Evolutionary conservation across 2,113 vertebrate genomes (phyloP), one percentile per base, ranked within the genome.

Genomic region (Hipposideros armiger): DNA sequence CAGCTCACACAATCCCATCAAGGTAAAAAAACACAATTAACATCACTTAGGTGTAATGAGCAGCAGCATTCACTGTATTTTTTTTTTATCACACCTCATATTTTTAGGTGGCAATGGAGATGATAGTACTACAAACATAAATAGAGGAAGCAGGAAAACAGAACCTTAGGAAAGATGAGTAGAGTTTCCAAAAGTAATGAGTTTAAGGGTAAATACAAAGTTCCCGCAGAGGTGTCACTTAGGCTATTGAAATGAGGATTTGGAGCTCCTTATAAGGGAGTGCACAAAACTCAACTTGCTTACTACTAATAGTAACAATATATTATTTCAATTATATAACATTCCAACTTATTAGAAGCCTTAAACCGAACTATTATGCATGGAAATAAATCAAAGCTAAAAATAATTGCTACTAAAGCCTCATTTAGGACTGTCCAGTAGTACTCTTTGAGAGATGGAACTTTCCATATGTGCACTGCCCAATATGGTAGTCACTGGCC

Each of bases 301-400:
- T 69, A 16, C 70, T 95, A 90, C 24, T 81, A 91, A 95, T 78
- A 90, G 66, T 50, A 36, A 30, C 32, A 52, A 40, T 32, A 20
- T 36, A 45, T 85, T 82, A 82, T 70, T 93, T 92, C 7, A 26
- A 88, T 74, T 62, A 24, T 26, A 60, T 67, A 4, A 11, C 30
- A 14, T 54, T 93, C 4, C 1, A 58, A 5, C 26, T 95, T 93
- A 24, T 80, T 76, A 73, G 13, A 72, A 56, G 32, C 22, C 30
- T 92, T 76, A 42, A 87, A 36, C 24, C 83, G 7, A 20, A 73
- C 10, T 9, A 40, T 70, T 56, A 70, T 32, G 52, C 7, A 24
- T 80, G 15, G 69, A 42, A 86, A 40, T 40, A 95, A 36, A 66
- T 84, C 7, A 72, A 87, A 91, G 22, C 28, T 78, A 52, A 88